Evolutionary conservation across 2,888 invertebrate genomes (phyloP).

Genomic region (Cremastobaeus sp.): DNA sequence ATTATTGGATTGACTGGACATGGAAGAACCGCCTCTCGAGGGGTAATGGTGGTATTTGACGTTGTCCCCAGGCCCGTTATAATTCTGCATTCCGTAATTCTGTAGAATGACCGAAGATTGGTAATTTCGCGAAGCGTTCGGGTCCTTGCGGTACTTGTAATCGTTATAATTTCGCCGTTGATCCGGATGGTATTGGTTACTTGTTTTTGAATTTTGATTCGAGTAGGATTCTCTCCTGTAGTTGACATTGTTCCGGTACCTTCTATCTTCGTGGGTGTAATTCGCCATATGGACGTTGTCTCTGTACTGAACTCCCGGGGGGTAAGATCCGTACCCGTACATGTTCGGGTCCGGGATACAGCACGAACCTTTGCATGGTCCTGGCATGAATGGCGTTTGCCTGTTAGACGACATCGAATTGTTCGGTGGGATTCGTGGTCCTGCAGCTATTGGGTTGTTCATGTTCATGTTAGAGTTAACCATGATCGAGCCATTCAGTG

Average conservation of each 20-base stretch:
- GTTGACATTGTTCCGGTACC: constrained; percentile 66
- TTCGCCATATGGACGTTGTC: constrained; percentile 67
- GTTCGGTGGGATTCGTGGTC: constrained; percentile 62
- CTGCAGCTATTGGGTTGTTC: constrained; percentile 58
- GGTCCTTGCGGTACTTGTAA: constrained; percentile 72
- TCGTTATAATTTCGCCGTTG: constrained; percentile 64
- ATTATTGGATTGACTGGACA: constrained; percentile 39
- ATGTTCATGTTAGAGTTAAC: constrained; percentile 63
- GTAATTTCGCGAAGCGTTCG: constrained; percentile 63
- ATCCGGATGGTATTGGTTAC: constrained; percentile 59
- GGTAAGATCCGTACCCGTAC: constrained; percentile 70
- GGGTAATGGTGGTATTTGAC: constrained; percentile 71
- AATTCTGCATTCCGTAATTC: constrained; percentile 72
- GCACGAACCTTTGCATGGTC: constrained; percentile 73
- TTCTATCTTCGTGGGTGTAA: constrained; percentile 68
- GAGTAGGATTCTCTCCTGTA: constrained; percentile 69
- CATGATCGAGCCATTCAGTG: constrained; percentile 65
- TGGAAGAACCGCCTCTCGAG: constrained; percentile 63
- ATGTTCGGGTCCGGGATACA: constrained; percentile 69
- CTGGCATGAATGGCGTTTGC: constrained; percentile 61
- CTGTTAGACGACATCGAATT: constrained; percentile 58
- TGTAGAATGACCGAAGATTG: constrained; percentile 66
- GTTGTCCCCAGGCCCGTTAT: constrained; percentile 70
- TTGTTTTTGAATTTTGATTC: constrained; percentile 61
- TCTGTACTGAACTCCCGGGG: constrained; percentile 67